Evolutionary conservation across 1,140 invertebrate genomes (phyloP).

Genomic region (Diorhabda carinulata): DNA sequence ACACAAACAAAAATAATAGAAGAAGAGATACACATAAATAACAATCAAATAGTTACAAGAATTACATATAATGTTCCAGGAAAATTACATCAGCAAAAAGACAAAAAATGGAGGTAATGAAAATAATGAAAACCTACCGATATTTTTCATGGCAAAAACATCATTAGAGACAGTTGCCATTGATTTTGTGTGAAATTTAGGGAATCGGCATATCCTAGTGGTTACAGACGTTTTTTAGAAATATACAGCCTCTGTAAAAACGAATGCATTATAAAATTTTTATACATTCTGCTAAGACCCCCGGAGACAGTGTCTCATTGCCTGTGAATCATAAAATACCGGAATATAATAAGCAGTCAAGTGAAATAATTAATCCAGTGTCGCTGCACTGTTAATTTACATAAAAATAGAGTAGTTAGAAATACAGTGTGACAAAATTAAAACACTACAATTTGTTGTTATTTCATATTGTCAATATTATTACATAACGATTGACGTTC

Average conservation of each 20-base stretch:
- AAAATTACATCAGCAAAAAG: constrained; percentile 8
- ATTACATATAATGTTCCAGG: not conserved
- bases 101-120: constrained; percentile 1
- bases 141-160: constrained; percentile 7
- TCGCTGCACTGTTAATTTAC: no score
- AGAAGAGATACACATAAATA: not conserved
- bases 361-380: no score
- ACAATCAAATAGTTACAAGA: not conserved
- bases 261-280: no score
- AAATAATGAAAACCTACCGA: constrained; percentile 7
- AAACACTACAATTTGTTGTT: no score
- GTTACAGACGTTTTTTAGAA: constrained; percentile 9
- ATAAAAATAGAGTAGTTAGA: no score
- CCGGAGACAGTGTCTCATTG: no score
- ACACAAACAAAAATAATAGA: not conserved
- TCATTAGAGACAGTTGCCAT: constrained; percentile 8
- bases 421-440: no score
- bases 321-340: no score
- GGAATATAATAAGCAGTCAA: no score
- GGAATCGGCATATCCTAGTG: constrained; percentile 5
- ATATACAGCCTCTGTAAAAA: not conserved
- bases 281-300: no score
- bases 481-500: no score
- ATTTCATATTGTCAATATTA: no score
- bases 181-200: constrained; percentile 10